Percentiles rank a stretch among this genome's conserved stretches.
These are phyloP conservation scores for Philopedon plagiatum DNA, from an alignment of 2,888 invertebrate genomes.

Conservation along the genomic window DNA sequence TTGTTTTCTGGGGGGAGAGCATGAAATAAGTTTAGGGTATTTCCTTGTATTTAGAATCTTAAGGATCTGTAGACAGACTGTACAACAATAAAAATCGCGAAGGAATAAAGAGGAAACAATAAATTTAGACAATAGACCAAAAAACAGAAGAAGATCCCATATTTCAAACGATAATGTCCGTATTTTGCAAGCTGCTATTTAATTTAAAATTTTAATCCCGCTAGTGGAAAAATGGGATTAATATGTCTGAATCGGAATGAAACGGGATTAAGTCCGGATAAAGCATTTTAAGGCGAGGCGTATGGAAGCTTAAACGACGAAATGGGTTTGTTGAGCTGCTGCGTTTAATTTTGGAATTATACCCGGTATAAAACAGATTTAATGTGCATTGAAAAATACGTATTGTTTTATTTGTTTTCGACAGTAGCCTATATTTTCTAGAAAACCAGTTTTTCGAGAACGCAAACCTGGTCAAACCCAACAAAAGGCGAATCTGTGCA, in stretches of 20 bases:
- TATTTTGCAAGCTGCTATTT: neutral
- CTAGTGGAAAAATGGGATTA: constrained; percentile 11
- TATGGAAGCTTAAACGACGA: neutral
- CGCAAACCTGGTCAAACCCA: neutral
- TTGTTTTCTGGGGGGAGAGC: no score
- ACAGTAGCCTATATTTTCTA: neutral
- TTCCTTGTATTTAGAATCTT: no score
- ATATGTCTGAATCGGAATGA: constrained; percentile 9
- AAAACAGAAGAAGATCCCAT: neutral
- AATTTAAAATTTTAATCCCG: constrained; percentile 4
- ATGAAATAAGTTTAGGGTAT: no score
- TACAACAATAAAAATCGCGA: no score
- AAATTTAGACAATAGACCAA: neutral
- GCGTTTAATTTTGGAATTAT: neutral
- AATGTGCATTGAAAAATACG: no score
- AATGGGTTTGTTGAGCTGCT: constrained; percentile 8
- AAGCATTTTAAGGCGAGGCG: neutral
- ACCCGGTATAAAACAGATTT: neutral
- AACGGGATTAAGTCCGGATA: neutral
- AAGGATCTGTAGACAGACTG: no score
- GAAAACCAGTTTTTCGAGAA: neutral
- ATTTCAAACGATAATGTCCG: neutral
- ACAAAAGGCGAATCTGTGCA: no score
- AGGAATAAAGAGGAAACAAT: neutral
- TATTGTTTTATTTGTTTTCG: neutral